A percentile compares a stretch with the other conserved stretches of the same genome.
These are phyloP conservation scores for Stenichneumon culpator DNA, from an alignment of 2,888 invertebrate species.

Conservation along the genomic window DNA sequence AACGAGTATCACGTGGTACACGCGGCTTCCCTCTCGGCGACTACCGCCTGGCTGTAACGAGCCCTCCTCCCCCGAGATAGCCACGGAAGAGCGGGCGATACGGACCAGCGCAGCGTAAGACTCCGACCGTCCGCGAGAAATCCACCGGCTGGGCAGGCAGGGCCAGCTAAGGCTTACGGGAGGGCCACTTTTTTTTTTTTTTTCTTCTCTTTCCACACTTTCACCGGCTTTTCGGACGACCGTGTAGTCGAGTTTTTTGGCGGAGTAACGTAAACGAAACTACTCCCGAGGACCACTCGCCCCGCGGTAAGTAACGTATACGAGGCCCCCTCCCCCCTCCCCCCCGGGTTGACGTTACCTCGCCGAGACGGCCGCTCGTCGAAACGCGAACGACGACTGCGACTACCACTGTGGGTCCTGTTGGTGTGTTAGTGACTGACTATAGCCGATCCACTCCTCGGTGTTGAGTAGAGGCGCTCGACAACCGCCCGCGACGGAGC, in stretches of 20 bases:
- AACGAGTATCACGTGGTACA: conserved; percentile 35
- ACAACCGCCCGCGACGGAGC: conserved; percentile 31
- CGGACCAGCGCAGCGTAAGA: not conserved
- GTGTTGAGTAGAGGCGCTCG: conserved; percentile 12
- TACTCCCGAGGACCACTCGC: conserved; percentile 62
- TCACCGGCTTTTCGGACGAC: conserved; percentile 44
- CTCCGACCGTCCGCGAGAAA: not conserved
- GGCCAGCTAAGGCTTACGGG: not conserved
- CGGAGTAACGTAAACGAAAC: conserved; percentile 15
- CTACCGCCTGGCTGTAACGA: not conserved
- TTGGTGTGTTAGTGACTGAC: conserved; percentile 9
- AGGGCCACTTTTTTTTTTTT: not conserved
- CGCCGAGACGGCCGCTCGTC: conserved; percentile 53
- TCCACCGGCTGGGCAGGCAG: not conserved
- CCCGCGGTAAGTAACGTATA: conserved; percentile 62
- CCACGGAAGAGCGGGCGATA: conserved; percentile 15
- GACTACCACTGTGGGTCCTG: conserved; percentile 19
- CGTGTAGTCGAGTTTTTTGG: conserved; percentile 3
- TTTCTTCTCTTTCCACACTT: conserved; percentile 40
- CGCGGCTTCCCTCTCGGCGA: not conserved
- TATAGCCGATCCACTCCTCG: not conserved
- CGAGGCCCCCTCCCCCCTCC: conserved; percentile 35
- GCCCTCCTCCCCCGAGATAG: conserved; percentile 25
- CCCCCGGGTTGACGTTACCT: conserved; percentile 16
- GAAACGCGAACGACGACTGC: conserved; percentile 47